Percentiles rank a stretch among this genome's conserved stretches.
phyloP scores from a whole-genome alignment of 2,888 invertebrate species.

The Nomada lathburiana region DNA sequence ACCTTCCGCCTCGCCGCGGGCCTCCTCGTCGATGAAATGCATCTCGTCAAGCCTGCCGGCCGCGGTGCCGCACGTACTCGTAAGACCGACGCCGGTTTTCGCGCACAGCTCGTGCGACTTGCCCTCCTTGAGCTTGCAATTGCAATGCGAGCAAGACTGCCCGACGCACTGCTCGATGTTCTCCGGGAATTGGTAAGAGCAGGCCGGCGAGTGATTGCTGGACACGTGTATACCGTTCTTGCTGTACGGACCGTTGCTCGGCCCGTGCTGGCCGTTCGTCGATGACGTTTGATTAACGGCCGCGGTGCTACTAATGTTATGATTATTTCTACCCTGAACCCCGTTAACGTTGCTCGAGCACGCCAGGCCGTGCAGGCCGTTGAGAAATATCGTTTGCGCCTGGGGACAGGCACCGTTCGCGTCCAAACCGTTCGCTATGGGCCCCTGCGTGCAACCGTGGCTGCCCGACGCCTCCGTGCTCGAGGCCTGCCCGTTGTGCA shows the following conservation, averaged over 20 bases:
- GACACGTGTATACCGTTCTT: slow-evolving; percentile 68
- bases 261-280: slow-evolving; percentile 27
- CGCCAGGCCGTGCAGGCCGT: slow-evolving; percentile 66
- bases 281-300: slow-evolving; percentile 32
- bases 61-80: slow-evolving; percentile 42
- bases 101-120: slow-evolving; percentile 68
- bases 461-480: slow-evolving; percentile 65
- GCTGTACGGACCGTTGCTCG: slow-evolving; percentile 37
- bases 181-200: slow-evolving; percentile 77
- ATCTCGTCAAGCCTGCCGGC: slow-evolving; percentile 86
- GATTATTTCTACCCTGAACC: slow-evolving; percentile 75
- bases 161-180: slow-evolving; percentile 73
- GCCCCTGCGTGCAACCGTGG: slow-evolving; percentile 59
- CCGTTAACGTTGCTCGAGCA: slow-evolving; percentile 56
- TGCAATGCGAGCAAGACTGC: slow-evolving; percentile 67
- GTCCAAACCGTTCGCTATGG: slow-evolving; percentile 70
- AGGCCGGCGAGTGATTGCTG: slow-evolving; percentile 77
- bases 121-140: slow-evolving; percentile 72
- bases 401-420: slow-evolving; percentile 64
- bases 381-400: slow-evolving; percentile 74
- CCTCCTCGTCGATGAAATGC: slow-evolving; percentile 90
- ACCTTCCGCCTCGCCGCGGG: slow-evolving; percentile 71
- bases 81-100: slow-evolving; percentile 69
- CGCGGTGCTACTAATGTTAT: slow-evolving; percentile 60
- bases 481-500: slow-evolving; percentile 77